Evolutionary conservation across 2,113 vertebrate species (phyloP).

Genomic region (Oryzias javanicus): DNA sequence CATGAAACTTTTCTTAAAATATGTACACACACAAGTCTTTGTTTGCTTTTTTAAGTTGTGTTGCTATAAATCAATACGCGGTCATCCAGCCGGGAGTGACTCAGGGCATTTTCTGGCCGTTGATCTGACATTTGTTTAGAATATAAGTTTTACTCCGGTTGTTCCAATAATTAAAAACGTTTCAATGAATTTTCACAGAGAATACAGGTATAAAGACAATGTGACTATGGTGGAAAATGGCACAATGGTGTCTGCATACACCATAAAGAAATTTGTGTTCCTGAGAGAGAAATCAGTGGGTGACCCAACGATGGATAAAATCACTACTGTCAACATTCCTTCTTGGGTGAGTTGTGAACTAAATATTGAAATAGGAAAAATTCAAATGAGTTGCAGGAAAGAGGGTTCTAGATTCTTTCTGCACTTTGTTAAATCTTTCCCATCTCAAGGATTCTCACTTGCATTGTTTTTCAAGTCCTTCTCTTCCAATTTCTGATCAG

Average conservation of each 20-base stretch:
- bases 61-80: too few species aligned
- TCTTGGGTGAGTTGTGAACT: slow-evolving; percentile 84
- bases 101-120: too few species aligned
- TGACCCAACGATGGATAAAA: slow-evolving; percentile 81
- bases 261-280: slow-evolving; percentile 87
- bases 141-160: too few species aligned
- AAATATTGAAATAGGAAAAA: slow-evolving; percentile 2
- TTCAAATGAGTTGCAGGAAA: slow-evolving; percentile 15
- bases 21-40: too few species aligned
- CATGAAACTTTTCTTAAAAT: too few species aligned
- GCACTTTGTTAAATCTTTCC: background rate
- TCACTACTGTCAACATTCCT: slow-evolving; percentile 92
- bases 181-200: slow-evolving; percentile 71
- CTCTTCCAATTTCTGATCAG: slow-evolving; percentile 59
- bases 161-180: background rate
- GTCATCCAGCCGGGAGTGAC: too few species aligned
- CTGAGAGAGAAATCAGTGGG: slow-evolving; percentile 84
- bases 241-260: slow-evolving; percentile 84
- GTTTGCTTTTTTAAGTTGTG: too few species aligned
- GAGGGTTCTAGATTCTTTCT: background rate
- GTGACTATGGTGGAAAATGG: slow-evolving; percentile 86
- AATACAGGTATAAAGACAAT: slow-evolving; percentile 86
- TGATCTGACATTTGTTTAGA: too few species aligned
- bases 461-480: background rate
- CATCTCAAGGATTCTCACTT: background rate